Percentiles rank a stretch among this genome's conserved stretches.
These are phyloP conservation scores for Abramis brama DNA, from an alignment of 2,113 vertebrate genomes.

Conservation along the genomic window DNA sequence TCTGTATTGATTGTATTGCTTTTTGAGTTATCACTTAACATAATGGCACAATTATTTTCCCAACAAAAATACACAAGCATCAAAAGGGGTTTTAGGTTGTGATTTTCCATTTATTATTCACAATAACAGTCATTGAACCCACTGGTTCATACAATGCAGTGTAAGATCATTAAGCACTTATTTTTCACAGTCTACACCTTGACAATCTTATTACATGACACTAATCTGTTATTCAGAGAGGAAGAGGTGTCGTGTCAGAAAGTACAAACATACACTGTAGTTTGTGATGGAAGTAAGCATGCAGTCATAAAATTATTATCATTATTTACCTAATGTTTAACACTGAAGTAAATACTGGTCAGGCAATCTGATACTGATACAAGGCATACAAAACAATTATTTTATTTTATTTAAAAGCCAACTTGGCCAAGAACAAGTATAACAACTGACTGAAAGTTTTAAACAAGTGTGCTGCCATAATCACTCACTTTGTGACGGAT, in stretches of 20 bases:
- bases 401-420: background rate
- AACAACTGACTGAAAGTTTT: background rate
- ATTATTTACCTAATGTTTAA: constrained; percentile 26
- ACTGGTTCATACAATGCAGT: constrained; percentile 19
- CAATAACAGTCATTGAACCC: constrained; percentile 34
- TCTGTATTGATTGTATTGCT: background rate
- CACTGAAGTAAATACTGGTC: constrained; percentile 21
- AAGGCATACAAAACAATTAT: constrained; percentile 2
- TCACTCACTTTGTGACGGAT: background rate
- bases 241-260: constrained; percentile 24
- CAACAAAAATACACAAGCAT: background rate
- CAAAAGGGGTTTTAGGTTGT: background rate
- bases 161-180: background rate
- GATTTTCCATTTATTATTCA: constrained; percentile 34
- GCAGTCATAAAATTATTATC: constrained; percentile 6
- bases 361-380: constrained; percentile 5
- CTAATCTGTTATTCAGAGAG: constrained; percentile 8
- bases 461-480: background rate
- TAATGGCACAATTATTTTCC: background rate
- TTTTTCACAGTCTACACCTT: constrained; percentile 5
- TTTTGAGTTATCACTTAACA: background rate
- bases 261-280: constrained; percentile 17
- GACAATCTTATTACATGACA: constrained; percentile 33
- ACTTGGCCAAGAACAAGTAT: background rate
- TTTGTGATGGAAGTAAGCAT: constrained; percentile 33